phyloP scores from a whole-genome alignment of 2,113 vertebrate genomes.

The Accipiter virgatus region DNA sequence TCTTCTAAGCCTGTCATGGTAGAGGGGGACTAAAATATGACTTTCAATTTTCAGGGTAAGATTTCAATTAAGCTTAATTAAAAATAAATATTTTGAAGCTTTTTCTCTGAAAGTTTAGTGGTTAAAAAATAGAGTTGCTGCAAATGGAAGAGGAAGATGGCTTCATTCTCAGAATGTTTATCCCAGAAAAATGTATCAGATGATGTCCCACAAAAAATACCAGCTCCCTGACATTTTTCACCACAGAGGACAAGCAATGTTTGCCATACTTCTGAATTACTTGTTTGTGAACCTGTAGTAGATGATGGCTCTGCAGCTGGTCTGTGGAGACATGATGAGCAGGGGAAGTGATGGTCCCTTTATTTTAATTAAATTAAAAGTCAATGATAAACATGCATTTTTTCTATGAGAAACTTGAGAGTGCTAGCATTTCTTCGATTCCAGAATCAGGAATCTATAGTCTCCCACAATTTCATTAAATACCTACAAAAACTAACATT shows the following conservation, averaged over 20 bases:
- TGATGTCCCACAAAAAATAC: background rate
- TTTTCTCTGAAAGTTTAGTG: background rate
- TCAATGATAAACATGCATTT: fast-evolving
- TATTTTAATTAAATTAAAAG: background rate
- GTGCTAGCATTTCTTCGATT: background rate
- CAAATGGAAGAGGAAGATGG: background rate
- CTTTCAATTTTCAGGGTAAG: background rate
- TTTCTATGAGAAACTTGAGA: background rate
- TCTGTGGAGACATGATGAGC: background rate
- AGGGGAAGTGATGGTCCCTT: background rate
- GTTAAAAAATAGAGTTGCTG: background rate
- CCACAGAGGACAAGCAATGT: background rate
- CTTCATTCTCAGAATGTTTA: background rate
- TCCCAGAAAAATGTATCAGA: background rate
- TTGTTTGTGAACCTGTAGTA: background rate
- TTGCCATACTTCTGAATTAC: background rate
- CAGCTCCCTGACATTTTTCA: background rate
- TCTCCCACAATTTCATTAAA: background rate
- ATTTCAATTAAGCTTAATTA: background rate
- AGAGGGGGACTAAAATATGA: background rate
- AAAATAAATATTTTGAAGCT: background rate
- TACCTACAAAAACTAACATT: background rate
- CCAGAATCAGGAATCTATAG: background rate
- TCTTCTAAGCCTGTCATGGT: background rate
- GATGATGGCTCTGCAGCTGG: background rate